A percentile compares a stretch with the other conserved stretches of the same genome.
Evolutionary conservation across 2,888 invertebrate genomes (phyloP).

Genomic region (Oxyteleia sp.): DNA sequence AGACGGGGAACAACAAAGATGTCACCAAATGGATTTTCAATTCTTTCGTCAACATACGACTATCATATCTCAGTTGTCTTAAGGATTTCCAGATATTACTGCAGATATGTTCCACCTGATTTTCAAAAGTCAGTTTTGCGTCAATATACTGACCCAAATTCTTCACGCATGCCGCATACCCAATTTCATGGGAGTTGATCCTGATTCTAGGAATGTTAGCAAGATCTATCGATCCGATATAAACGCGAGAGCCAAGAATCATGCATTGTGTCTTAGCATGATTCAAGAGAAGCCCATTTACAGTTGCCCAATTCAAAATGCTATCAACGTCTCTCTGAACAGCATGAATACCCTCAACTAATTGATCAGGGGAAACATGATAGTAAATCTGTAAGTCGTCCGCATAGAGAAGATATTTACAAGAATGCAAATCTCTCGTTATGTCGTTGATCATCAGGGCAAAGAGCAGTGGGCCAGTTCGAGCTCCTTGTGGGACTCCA

Average conservation of each 20-base stretch:
- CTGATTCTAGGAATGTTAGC: not conserved
- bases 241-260: not conserved
- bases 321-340: too few species aligned
- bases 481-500: constrained; percentile 25
- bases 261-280: too few species aligned
- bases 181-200: not conserved
- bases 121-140: not conserved
- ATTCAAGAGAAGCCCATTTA: too few species aligned
- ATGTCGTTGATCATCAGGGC: not conserved
- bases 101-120: not conserved
- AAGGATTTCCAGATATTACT: not conserved
- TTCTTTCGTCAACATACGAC: not conserved
- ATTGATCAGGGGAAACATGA: too few species aligned
- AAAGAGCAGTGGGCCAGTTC: constrained; percentile 9
- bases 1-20: too few species aligned
- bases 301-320: too few species aligned
- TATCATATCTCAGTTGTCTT: not conserved
- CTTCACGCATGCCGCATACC: not conserved
- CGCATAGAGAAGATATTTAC: not conserved
- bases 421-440: not conserved
- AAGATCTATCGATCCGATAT: not conserved
- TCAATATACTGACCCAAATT: not conserved
- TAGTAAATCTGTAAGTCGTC: too few species aligned
- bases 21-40: too few species aligned
- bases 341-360: too few species aligned